Percentiles rank a stretch among this genome's conserved stretches.
Evolutionary conservation across 2,888 invertebrate species (phyloP).

Genomic region (Epirrita christyi): DNA sequence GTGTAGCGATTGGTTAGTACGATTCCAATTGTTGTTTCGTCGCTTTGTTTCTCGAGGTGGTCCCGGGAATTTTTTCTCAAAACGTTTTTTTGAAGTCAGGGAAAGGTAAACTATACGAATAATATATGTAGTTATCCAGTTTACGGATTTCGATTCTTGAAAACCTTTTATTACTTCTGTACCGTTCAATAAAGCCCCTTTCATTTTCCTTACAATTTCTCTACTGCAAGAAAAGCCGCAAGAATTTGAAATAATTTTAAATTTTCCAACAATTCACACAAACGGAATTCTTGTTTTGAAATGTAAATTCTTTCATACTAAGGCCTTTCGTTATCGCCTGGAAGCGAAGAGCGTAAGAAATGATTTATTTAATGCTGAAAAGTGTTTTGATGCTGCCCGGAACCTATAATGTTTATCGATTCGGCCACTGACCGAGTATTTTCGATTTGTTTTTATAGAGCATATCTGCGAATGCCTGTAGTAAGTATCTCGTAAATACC

Average conservation of each 20-base stretch:
- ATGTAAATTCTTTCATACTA: slow-evolving; percentile 35
- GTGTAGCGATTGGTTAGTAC: no score
- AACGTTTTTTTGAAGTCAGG: no score
- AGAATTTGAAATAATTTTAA: slow-evolving; percentile 25
- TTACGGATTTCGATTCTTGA: no score
- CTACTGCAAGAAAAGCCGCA: not conserved
- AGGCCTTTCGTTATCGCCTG: slow-evolving; percentile 34
- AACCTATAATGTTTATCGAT: slow-evolving; percentile 34
- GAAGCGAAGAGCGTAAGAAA: slow-evolving; percentile 27
- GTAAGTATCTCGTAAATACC: slow-evolving; percentile 7
- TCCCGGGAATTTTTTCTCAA: no score
- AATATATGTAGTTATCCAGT: no score
- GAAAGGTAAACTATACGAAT: no score
- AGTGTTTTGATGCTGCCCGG: slow-evolving; percentile 30
- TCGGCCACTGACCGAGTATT: slow-evolving; percentile 32
- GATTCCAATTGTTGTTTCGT: no score
- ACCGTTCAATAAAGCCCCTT: not conserved
- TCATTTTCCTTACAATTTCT: not conserved
- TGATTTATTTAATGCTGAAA: slow-evolving; percentile 38
- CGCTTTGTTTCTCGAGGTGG: no score
- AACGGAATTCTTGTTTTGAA: slow-evolving; percentile 38
- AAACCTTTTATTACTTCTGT: not conserved
- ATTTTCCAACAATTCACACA: slow-evolving; percentile 23
- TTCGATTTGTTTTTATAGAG: slow-evolving; percentile 27
- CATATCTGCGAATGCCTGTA: slow-evolving; percentile 15